phyloP scores from a whole-genome alignment of 2,797 vertebrate species.

The Lophius americanus region DNA sequence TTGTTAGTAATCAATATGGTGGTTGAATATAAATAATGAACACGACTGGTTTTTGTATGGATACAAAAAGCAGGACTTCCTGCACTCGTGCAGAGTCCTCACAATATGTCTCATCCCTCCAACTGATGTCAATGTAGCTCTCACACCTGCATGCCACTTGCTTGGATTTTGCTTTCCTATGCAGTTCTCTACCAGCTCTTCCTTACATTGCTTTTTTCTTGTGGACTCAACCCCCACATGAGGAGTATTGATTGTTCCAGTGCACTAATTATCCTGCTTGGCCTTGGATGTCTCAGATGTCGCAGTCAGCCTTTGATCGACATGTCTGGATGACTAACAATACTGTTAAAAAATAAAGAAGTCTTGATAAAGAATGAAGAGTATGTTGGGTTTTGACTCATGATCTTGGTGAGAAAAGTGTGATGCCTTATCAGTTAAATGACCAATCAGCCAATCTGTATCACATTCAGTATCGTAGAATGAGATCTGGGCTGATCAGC shows the following conservation, averaged over 20 bases:
- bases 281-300: slow-evolving; percentile 69
- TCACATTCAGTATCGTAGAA: slow-evolving; percentile 37
- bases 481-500: slow-evolving; percentile 51
- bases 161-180: slow-evolving; percentile 58
- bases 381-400: slow-evolving; percentile 14
- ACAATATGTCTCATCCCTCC: slow-evolving; percentile 19
- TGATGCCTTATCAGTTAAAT: slow-evolving; percentile 22
- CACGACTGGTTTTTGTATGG: slow-evolving; percentile 21
- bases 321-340: slow-evolving; percentile 26
- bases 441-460: slow-evolving; percentile 13
- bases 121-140: slow-evolving; percentile 50
- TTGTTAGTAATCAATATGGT: slow-evolving; percentile 51
- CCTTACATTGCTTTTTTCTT: slow-evolving; percentile 59
- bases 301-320: slow-evolving; percentile 58
- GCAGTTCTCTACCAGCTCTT: slow-evolving; percentile 54
- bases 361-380: slow-evolving; percentile 16
- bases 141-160: slow-evolving; percentile 29
- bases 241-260: slow-evolving; percentile 66
- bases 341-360: slow-evolving; percentile 1
- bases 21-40: slow-evolving; percentile 58
- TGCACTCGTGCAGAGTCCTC: slow-evolving; percentile 9
- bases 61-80: slow-evolving; percentile 29
- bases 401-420: slow-evolving; percentile 27
- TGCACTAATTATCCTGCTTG: slow-evolving; percentile 73
- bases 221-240: slow-evolving; percentile 49